Base-by-base conservation (phyloP, 1,140 invertebrate species). In the Drosophila dunni region DNA sequence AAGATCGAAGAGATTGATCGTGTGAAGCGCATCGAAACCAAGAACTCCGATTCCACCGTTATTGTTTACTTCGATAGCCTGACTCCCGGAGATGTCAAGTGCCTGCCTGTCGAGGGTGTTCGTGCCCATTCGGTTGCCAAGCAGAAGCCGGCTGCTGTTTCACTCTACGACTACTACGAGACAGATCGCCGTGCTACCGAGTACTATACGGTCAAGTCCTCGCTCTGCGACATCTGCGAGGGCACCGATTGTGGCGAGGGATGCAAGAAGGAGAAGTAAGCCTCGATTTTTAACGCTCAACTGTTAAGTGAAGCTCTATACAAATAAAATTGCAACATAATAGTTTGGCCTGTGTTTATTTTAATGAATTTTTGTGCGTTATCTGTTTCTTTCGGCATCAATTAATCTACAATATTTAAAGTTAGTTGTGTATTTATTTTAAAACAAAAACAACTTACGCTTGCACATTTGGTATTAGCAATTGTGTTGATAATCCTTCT, bases 81-180 rank as follows among this genome's bases (percentile, higher is more conserved):
- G 91, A 93, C 94, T 1, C 65, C 78, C 0, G 93, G 93, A 6
- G 93, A 95, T 60, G 95, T 96, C 78, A 95, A 95, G 50, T 98
- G 97, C 83, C 95, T 98, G 5, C 96, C 96, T 0, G 94, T 98
- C n/a, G 95, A 96, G 10, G 97, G 97, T 1, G 96, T 96, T 79
- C 94, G 97, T 81, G 96, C 96, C 0, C 96, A 96, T 85, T 96
- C 96, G 92, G 97, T 98, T 8, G 97, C 96, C 2, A 95, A 96
- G 80, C 96, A 98, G 85, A 96, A 96, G 90, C 96, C 97, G 10
- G 96, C 97, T 7, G 94, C 96, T 44, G 96, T 98, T n/a, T 94
- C 94, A n/a, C 94, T 98, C 34, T 98, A 97, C 86, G 97, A 99
- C 89, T 99, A 99, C 91, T 99, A 98, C 84, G 96, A 98, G 90